Evolutionary conservation across 2,888 invertebrate genomes (phyloP).

Genomic region (Eupithecia inturbata): DNA sequence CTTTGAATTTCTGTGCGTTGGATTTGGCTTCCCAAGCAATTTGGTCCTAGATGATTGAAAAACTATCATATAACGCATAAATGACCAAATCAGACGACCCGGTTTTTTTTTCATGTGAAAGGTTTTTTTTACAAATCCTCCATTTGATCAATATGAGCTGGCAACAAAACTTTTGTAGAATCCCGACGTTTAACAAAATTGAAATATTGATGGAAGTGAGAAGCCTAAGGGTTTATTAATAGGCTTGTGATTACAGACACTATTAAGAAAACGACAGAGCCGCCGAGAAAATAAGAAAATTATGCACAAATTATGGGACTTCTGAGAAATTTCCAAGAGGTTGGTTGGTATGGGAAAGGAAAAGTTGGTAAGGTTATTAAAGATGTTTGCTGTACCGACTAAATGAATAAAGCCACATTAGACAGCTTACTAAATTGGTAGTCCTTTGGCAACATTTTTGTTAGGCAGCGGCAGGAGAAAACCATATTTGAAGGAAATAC

Average conservation of each 20-base stretch:
- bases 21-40: too few relatives aligned
- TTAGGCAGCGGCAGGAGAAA: not conserved
- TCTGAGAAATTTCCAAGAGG: conserved; percentile 9
- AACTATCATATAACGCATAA: too few relatives aligned
- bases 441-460: not conserved
- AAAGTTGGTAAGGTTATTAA: not conserved
- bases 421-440: not conserved
- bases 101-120: too few relatives aligned
- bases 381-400: not conserved
- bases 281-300: conserved; percentile 18
- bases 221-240: conserved; percentile 67
- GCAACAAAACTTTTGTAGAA: conserved; percentile 15
- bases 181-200: conserved; percentile 67
- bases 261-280: conserved; percentile 55
- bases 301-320: conserved; percentile 14
- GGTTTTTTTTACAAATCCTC: too few relatives aligned
- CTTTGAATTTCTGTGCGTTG: too few relatives aligned
- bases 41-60: too few relatives aligned
- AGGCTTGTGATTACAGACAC: conserved; percentile 69
- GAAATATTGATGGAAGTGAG: conserved; percentile 73
- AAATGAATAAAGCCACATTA: not conserved
- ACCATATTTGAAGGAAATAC: not conserved
- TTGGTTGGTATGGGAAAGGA: not conserved
- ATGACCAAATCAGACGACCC: too few relatives aligned
- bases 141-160: too few relatives aligned